These are phyloP conservation scores for Eristalis intricaria DNA, from an alignment of 2,888 invertebrate species.

Conservation along the genomic window DNA sequence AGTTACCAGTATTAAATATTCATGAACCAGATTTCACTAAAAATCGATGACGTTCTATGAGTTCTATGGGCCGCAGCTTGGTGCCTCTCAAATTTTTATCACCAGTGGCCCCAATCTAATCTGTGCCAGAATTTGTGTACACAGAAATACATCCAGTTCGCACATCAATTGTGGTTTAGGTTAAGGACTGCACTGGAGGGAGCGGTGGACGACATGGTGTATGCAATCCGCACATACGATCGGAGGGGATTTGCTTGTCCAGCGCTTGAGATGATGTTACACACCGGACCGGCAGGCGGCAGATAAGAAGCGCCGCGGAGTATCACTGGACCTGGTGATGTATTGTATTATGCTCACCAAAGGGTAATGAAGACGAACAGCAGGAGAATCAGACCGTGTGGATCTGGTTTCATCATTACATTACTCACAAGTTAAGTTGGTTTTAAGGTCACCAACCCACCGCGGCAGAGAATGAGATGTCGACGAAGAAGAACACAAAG, in stretches of 20 bases:
- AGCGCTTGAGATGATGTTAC: constrained; percentile 1
- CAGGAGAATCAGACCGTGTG: constrained; percentile 10
- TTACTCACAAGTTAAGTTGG: constrained; percentile 6
- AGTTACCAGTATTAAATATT: constrained; percentile 26
- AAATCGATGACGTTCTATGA: constrained; percentile 8
- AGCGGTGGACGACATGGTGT: not conserved
- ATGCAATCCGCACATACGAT: too few relatives aligned
- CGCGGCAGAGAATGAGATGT: not conserved
- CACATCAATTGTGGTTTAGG: not conserved
- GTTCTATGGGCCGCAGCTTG: constrained; percentile 7
- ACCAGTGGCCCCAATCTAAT: constrained; percentile 6
- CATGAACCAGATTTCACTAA: constrained; percentile 48
- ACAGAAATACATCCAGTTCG: not conserved
- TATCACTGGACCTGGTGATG: constrained; percentile 10
- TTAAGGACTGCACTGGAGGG: too few relatives aligned
- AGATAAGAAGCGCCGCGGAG: constrained; percentile 4
- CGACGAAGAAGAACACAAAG: not conserved
- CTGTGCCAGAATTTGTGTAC: not conserved
- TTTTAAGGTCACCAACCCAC: constrained; percentile 60
- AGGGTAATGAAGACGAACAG: constrained; percentile 20
- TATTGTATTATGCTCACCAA: not conserved
- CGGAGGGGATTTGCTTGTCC: not conserved
- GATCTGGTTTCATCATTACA: constrained; percentile 29
- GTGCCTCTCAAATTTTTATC: constrained; percentile 6
- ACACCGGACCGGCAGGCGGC: not conserved